phyloP scores from a whole-genome alignment of 2,113 vertebrate genomes.

The Centrocercus urophasianus region DNA sequence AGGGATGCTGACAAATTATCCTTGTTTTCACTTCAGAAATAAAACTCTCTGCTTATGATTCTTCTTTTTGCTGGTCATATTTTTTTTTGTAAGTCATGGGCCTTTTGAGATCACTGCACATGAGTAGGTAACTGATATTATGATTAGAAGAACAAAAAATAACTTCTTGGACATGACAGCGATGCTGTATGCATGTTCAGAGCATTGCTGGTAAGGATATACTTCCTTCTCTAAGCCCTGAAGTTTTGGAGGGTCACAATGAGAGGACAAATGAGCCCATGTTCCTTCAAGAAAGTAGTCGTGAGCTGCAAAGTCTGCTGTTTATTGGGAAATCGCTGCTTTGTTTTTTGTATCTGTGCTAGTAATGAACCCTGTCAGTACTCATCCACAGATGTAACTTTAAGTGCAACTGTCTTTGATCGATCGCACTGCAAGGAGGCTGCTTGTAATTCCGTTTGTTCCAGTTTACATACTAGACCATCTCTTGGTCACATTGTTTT shows the following conservation, averaged over 20 bases:
- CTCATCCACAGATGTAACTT: background rate
- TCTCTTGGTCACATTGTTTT: conserved; percentile 57
- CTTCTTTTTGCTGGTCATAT: background rate
- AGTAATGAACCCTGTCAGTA: conserved; percentile 45
- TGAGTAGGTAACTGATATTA: background rate
- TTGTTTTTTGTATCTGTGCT: conserved; percentile 8
- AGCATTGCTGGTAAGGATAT: accelerated
- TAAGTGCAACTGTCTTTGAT: conserved; percentile 62
- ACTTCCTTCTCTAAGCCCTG: background rate
- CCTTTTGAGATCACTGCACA: accelerated
- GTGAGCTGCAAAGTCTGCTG: background rate
- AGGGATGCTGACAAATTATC: background rate
- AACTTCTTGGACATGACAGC: background rate
- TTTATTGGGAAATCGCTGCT: conserved; percentile 32
- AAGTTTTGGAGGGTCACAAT: background rate
- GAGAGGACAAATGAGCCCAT: background rate
- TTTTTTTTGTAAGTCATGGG: background rate
- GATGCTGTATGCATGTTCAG: background rate
- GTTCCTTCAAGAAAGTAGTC: background rate
- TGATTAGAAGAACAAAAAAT: background rate
- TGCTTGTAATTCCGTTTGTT: conserved; percentile 34
- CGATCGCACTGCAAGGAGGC: conserved; percentile 7
- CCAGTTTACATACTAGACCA: background rate
- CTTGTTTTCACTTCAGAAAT: background rate
- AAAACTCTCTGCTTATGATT: background rate